These are phyloP conservation scores for Iphiclides podalirius DNA, from an alignment of 2,888 invertebrate species.

Conservation along the genomic window DNA sequence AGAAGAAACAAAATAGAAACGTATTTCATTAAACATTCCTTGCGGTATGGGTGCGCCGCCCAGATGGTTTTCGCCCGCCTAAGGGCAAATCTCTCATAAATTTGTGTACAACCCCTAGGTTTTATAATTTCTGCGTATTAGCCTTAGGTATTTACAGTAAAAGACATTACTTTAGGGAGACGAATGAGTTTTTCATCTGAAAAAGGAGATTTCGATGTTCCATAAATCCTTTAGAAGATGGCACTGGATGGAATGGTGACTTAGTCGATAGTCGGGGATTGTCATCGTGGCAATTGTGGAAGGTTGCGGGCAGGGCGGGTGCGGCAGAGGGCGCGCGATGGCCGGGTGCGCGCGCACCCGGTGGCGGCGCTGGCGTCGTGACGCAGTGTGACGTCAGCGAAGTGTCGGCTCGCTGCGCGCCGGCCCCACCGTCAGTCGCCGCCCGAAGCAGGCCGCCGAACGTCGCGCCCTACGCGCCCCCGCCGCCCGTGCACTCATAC, in stretches of 20 bases:
- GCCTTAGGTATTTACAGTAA: too few species aligned
- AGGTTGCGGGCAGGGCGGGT: constrained; percentile 61
- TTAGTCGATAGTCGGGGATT: constrained; percentile 34
- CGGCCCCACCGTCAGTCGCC: constrained; percentile 81
- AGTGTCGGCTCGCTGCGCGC: constrained; percentile 83
- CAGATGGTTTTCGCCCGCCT: constrained; percentile 47
- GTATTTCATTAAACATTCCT: too few species aligned
- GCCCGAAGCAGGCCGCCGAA: constrained; percentile 74
- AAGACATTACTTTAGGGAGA: too few species aligned
- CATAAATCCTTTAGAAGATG: background rate
- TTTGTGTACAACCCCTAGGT: constrained; percentile 31
- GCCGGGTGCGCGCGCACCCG: constrained; percentile 60
- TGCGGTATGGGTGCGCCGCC: constrained; percentile 43
- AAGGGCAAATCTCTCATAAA: constrained; percentile 44
- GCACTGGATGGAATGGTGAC: constrained; percentile 1
- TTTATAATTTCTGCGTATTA: too few species aligned
- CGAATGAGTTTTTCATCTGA: too few species aligned
- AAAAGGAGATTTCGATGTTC: too few species aligned
- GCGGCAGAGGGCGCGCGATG: constrained; percentile 71
- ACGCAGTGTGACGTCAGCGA: constrained; percentile 86
- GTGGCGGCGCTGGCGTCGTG: constrained; percentile 78
- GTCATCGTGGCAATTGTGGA: constrained; percentile 53
- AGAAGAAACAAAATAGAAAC: too few species aligned
- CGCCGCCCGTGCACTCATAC: constrained; percentile 69
- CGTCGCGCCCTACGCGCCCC: constrained; percentile 70